Percentiles rank a stretch among this genome's conserved stretches.
These are phyloP conservation scores for Corydoras sp. DNA, from an alignment of 2,113 vertebrate species.

Conservation along the genomic window DNA sequence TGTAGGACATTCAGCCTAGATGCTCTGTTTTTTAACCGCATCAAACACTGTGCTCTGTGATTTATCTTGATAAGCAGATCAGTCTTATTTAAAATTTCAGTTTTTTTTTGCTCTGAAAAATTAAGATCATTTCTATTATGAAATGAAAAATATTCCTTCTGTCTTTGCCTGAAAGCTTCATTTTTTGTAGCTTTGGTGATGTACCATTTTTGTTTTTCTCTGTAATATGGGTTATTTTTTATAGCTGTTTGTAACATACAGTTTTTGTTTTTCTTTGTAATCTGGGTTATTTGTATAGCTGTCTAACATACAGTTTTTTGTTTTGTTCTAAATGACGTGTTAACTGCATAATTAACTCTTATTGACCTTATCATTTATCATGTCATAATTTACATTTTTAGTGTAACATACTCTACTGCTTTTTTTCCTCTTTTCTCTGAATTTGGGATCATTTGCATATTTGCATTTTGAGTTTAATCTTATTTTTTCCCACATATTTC, in stretches of 20 bases:
- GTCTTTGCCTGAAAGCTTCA: not conserved
- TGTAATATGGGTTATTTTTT: too few relatives aligned
- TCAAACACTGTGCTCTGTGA: conserved; percentile 1
- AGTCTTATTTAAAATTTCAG: not conserved
- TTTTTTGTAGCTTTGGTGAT: too few relatives aligned
- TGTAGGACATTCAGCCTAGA: not conserved
- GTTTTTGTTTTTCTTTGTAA: not conserved
- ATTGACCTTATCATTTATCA: not conserved
- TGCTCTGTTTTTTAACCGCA: not conserved
- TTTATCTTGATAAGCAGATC: not conserved
- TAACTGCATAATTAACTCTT: not conserved
- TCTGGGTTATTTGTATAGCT: not conserved
- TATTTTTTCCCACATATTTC: not conserved
- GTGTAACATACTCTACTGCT: not conserved
- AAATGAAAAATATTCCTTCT: not conserved
- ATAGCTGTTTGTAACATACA: not conserved
- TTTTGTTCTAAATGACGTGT: not conserved
- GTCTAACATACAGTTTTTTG: not conserved
- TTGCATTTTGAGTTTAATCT: not conserved
- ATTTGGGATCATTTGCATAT: not conserved
- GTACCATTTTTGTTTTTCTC: too few relatives aligned
- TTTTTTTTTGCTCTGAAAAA: not conserved
- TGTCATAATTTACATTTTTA: not conserved
- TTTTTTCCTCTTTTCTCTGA: not conserved
- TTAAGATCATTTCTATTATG: not conserved